Percentiles rank a stretch among this genome's conserved stretches.
These are phyloP conservation scores for Menura novaehollandiae DNA, from an alignment of 2,113 vertebrate species.

Conservation along the genomic window DNA sequence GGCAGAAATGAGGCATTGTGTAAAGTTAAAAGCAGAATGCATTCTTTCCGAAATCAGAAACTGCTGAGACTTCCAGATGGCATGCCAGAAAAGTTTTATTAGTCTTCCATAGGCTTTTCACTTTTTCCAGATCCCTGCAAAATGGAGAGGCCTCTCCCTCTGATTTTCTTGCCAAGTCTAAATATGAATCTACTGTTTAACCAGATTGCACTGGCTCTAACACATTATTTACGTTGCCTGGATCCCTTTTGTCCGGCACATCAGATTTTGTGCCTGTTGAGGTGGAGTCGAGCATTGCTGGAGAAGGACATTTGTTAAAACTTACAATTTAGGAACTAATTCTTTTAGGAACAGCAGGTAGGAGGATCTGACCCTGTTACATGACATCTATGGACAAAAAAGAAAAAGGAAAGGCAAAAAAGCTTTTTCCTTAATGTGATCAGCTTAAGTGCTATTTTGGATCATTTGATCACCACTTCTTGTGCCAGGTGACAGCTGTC, in stretches of 20 bases:
- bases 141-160: background rate
- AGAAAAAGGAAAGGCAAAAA: background rate
- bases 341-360: background rate
- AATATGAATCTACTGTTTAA: slow-evolving; percentile 26
- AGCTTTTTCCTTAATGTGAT: background rate
- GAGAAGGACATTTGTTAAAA: background rate
- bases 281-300: background rate
- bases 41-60: slow-evolving; percentile 7
- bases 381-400: background rate
- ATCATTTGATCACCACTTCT: background rate
- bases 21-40: slow-evolving; percentile 19
- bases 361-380: background rate
- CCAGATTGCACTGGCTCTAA: slow-evolving; percentile 6
- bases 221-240: background rate
- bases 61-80: background rate
- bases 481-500: slow-evolving; percentile 36
- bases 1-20: slow-evolving; percentile 31
- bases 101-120: slow-evolving; percentile 1
- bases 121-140: background rate
- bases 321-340: background rate
- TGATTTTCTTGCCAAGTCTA: slow-evolving; percentile 46
- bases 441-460: background rate
- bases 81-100: background rate
- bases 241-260: background rate
- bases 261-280: background rate